Evolutionary conservation across 2,888 invertebrate species (phyloP).

Genomic region (Hofmannophila pseudospretella): DNA sequence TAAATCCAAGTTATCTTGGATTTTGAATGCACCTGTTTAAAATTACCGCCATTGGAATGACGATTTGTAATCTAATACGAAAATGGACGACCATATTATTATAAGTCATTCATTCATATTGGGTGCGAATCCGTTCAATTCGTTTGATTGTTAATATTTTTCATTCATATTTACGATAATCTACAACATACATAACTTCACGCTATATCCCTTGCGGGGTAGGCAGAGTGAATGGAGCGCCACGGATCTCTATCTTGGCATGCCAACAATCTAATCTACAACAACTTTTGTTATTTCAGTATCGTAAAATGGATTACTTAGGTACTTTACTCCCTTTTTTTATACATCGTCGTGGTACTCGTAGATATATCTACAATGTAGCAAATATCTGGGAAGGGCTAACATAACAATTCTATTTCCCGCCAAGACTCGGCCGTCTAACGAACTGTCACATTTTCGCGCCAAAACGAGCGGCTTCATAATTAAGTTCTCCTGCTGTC

Average conservation of each 20-base stretch:
- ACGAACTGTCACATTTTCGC: conserved; percentile 66
- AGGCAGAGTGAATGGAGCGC: no score
- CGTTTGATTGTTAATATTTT: neutral
- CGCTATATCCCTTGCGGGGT: no score
- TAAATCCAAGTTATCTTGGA: neutral
- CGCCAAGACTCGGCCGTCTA: conserved; percentile 41
- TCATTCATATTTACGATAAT: no score
- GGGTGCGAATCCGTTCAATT: neutral
- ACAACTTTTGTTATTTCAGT: neutral
- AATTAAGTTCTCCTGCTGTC: conserved; percentile 37
- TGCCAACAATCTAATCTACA: no score
- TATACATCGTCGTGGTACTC: neutral
- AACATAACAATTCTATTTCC: conserved; percentile 33
- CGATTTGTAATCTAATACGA: neutral
- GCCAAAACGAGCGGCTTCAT: conserved; percentile 53
- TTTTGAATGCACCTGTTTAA: neutral
- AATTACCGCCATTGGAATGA: neutral
- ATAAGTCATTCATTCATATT: no score
- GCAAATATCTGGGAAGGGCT: neutral
- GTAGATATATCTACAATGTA: neutral
- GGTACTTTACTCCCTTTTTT: neutral
- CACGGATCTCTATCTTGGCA: no score
- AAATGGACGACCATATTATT: neutral
- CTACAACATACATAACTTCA: no score
- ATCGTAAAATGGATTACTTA: no score